Conservation (phyloP, 2,797 vertebrate genomes). For the Petrocephalus schoutedeni region DNA sequence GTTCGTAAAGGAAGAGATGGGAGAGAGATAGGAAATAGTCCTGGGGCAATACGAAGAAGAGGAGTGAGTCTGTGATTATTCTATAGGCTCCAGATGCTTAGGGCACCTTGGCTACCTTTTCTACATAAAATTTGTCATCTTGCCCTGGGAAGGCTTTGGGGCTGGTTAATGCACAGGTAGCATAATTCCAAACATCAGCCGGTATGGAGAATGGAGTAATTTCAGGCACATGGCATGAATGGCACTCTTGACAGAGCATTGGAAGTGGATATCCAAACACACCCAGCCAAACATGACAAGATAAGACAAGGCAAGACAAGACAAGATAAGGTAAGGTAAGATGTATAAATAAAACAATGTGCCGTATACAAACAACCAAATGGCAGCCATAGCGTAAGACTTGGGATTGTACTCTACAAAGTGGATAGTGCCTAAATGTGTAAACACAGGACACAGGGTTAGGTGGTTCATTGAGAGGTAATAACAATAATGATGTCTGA, state of each 20-base stretch:
- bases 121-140: neutral
- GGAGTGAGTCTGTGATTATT: neutral
- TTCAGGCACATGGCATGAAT: neutral
- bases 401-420: neutral
- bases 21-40: conserved; percentile 9
- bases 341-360: no score
- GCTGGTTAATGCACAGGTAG: neutral
- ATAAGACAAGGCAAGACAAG: neutral
- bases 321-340: neutral
- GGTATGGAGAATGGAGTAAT: neutral
- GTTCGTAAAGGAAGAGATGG: conserved; percentile 24
- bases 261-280: neutral
- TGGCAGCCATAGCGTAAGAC: neutral
- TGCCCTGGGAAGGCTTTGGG: neutral
- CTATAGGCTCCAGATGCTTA: neutral
- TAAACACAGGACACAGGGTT: no score
- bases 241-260: neutral
- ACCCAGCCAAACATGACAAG: neutral
- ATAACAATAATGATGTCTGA: neutral
- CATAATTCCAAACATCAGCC: neutral
- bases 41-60: conserved; percentile 3
- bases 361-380: no score
- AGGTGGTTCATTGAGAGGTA: no score
- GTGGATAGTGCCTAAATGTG: no score
- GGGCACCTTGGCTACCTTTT: neutral